Base-by-base conservation (phyloP, 1,140 invertebrate species). In the Zeugodacus cucurbitae region DNA sequence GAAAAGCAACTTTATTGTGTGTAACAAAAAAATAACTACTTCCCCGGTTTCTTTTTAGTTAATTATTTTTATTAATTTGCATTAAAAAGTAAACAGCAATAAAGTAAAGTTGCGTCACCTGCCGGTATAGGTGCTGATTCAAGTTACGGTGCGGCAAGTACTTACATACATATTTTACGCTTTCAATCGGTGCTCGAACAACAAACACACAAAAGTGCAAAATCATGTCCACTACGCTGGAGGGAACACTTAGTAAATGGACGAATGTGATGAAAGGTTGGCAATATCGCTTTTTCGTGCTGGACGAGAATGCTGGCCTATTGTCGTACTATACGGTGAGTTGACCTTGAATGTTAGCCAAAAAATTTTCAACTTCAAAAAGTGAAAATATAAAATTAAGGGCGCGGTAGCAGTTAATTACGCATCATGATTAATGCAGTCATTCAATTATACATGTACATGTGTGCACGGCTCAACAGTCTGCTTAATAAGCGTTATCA, bases 241-340 rank as follows among this genome's bases (percentile, higher is more conserved):
- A 99, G 95, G 99, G 99, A 89, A 98, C 98, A n/a, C 94, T 99
- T 70, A 99, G 98, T 94, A 99, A 99, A 96, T 99, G 99, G 99
- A 99, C 99, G 88, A 99, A 99, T 96, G 98, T 99, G 90, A 98
- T 99, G 96, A 99, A 99, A 94, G 99, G 99, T 89, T 99, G 99
- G 98, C 99, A 99, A 94, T 99, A 99, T 94, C 96, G 99, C 88
- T 99, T 98, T 98, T 99, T 99, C 94, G 98, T 99, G 89, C 94
- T 99, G 89, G 98, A 99, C 94, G 98, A 98, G 93, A 98, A 97
- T 94, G 97, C 98, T 89, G 98, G 98, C 26, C 95, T 99, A 64
- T 95, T 99, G 59, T 99, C 98, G 26, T 99, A 99, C 94, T 99
- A 99, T 92, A 99, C 98, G 93, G 98, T 99, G 94, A 96, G 97